Base-by-base conservation (phyloP, 1,140 invertebrate species). In the Druon quercuslanigerum region DNA sequence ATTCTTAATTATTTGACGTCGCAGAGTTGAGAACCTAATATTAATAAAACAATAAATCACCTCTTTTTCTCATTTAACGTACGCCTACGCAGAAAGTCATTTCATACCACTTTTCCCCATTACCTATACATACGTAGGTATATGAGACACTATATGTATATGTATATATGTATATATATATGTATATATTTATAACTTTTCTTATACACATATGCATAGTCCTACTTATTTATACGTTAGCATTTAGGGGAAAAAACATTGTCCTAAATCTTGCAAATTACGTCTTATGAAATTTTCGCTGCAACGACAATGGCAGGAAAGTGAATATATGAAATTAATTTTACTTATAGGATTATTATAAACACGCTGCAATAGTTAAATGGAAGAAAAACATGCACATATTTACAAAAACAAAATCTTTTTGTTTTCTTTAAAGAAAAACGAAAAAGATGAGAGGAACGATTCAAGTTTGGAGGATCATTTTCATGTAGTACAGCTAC, bases 51-150 rank as follows among this genome's bases (percentile, higher is more conserved):
- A 40, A 33, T 60, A n/a, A n/a, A 25, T 57, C 60, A 40, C 40
- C 25, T n/a, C 57, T 14, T 60, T 60, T 60, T 12, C 33, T 20
- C 33, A 20, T 60, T 60, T 13, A 40, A 66, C 57, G 57, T 66
- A 66, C 60, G n/a, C 4, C 16, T 66, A 17, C 20, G 17, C 6
- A 19, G 19, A 19, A 11, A 56, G 20, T 56, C 17, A 56, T 19
- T 56, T 56, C 54, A 46, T 46, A 11, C 9, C 40, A 46, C 40
- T 46, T 9, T 11, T 4, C 54, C n/a, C 19, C 52, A 17, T 4
- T 56, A 56, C 20, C 6, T 56, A 19, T 20, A 20, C 54, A 56
- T 7, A 12, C 17, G 17, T 19, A 12, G 12, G 54, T 46, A 20
- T 56, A 56, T 56, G 54, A 56, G 20, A 19, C 20, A 56, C 20